These are phyloP conservation scores for Scophthalmus maximus DNA, from an alignment of 2,113 vertebrate genomes.

Conservation along the genomic window DNA sequence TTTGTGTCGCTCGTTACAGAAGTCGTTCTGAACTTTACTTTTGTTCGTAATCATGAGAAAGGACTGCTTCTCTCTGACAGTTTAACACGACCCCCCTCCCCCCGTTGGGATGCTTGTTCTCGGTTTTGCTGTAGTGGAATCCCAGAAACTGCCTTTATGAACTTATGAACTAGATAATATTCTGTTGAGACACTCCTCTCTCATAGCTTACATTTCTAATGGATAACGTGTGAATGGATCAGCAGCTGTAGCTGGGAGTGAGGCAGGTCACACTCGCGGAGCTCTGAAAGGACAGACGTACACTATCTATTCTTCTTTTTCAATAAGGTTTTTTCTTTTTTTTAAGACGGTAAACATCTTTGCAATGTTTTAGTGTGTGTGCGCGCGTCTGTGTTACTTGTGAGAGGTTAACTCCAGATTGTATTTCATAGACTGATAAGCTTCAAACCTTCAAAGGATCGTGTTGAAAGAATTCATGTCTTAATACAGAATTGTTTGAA, in stretches of 20 bases:
- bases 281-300: conserved; percentile 66
- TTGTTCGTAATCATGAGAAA: conserved; percentile 23
- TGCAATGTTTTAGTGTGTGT: conserved; percentile 66
- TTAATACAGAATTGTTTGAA: conserved; percentile 84
- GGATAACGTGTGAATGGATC: conserved; percentile 32
- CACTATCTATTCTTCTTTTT: conserved; percentile 63
- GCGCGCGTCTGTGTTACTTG: conserved; percentile 71
- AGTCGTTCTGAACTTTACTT: conserved; percentile 28
- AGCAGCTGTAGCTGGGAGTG: conserved; percentile 59
- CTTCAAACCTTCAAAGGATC: conserved; percentile 81
- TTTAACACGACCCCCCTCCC: conserved; percentile 41
- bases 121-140: conserved; percentile 45
- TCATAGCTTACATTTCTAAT: conserved; percentile 39
- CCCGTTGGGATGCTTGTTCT: conserved; percentile 43
- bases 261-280: conserved; percentile 55
- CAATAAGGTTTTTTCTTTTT: conserved; percentile 33
- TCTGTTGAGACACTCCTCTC: conserved; percentile 31
- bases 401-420: conserved; percentile 77
- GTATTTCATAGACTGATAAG: conserved; percentile 81
- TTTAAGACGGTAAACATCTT: conserved; percentile 54
- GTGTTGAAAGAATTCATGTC: conserved; percentile 84
- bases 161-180: conserved; percentile 26
- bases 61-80: conserved; percentile 37
- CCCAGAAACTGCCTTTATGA: conserved; percentile 62
- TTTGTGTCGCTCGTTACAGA: conserved; percentile 33